Conservation (phyloP, 2,797 vertebrate genomes). For the Leptoclinus maculatus region DNA sequence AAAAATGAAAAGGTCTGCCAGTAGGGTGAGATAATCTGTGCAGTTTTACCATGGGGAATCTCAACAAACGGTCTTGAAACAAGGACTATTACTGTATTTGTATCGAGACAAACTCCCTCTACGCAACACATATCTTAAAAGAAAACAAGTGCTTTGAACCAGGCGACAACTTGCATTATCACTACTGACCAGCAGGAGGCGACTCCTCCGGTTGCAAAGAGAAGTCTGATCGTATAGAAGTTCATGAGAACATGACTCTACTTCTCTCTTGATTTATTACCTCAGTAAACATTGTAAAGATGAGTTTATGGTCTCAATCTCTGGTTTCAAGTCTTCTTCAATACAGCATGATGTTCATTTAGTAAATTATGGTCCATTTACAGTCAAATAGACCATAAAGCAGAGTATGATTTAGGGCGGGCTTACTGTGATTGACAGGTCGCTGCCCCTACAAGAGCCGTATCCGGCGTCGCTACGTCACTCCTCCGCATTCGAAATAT, state of each 20-base stretch:
- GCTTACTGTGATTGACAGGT: neutral
- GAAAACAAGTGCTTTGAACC: no score
- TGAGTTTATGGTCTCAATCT: neutral
- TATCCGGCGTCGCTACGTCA: no score
- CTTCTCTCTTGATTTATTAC: neutral
- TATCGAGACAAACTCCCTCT: neutral
- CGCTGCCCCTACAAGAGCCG: neutral
- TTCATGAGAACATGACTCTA: neutral
- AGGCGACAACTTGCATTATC: neutral
- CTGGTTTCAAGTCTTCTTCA: neutral
- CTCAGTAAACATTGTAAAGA: neutral
- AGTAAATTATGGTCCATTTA: neutral
- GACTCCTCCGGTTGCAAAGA: neutral
- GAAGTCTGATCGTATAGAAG: neutral
- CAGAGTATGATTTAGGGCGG: neutral
- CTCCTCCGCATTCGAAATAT: neutral
- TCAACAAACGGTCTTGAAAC: conserved; percentile 27
- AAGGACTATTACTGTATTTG: neutral
- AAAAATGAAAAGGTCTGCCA: conserved; percentile 10
- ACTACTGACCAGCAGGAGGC: neutral
- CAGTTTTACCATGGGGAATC: neutral
- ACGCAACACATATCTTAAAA: neutral
- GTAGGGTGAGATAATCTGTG: neutral
- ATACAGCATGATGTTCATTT: neutral
- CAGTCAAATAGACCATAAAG: neutral